Evolutionary conservation across 2,888 invertebrate genomes (phyloP).

Genomic region (Pachymerium ferrugineum): DNA sequence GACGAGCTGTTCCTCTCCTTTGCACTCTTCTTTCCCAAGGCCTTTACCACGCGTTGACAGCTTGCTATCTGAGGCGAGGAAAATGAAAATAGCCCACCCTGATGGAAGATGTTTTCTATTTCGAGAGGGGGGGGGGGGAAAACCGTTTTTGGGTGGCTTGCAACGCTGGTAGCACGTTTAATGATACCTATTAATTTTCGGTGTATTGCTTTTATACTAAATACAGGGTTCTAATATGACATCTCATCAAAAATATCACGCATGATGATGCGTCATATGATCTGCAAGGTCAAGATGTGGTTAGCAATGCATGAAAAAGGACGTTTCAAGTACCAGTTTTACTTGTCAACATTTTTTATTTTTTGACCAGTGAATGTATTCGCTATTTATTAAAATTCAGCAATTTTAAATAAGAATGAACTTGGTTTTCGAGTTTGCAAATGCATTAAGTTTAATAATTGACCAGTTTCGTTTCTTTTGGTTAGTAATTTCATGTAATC

Average conservation of each 20-base stretch:
- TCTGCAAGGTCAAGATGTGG: not conserved
- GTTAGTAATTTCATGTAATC: no score
- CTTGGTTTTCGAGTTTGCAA: no score
- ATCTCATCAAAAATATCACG: not conserved
- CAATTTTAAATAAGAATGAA: no score
- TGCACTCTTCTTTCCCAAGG: conserved; percentile 2
- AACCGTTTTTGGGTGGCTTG: not conserved
- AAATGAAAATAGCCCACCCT: conserved; percentile 10
- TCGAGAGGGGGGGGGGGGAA: not conserved
- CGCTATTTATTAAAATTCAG: no score
- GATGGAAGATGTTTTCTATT: not conserved
- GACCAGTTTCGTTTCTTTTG: no score
- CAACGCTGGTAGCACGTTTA: not conserved
- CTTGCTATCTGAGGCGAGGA: conserved; percentile 21
- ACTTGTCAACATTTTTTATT: not conserved
- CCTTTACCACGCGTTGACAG: not conserved
- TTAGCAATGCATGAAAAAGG: not conserved
- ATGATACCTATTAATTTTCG: conserved; percentile 4
- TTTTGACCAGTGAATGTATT: no score
- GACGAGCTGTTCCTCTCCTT: not conserved
- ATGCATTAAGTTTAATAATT: no score
- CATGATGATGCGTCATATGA: not conserved
- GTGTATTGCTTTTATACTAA: not conserved
- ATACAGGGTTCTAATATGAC: not conserved
- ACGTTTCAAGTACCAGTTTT: not conserved